Evolutionary conservation across 2,888 invertebrate genomes (phyloP).

Genomic region (Carabus problematicus): DNA sequence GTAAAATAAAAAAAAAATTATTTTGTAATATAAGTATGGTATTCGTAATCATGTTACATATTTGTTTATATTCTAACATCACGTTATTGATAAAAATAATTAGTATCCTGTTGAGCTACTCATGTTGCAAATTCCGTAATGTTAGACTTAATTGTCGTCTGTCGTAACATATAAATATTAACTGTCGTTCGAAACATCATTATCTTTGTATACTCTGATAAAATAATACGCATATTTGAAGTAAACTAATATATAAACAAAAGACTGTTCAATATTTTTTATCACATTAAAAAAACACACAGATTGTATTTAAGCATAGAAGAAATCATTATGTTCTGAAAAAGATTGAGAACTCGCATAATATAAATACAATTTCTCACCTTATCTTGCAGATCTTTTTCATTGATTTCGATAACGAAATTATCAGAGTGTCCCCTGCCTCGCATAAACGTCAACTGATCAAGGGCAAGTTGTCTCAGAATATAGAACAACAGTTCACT

Average conservation of each 20-base stretch:
- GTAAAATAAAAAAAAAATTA: constrained; percentile 56
- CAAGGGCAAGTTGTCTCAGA: constrained; percentile 89
- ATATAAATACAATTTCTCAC: constrained; percentile 45
- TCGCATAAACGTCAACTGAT: constrained; percentile 86
- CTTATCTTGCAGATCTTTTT: constrained; percentile 80
- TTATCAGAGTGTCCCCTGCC: constrained; percentile 68
- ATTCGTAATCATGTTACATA: constrained; percentile 9
- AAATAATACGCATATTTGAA: too few relatives aligned
- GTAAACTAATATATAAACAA: too few relatives aligned
- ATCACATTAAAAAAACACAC: too few relatives aligned
- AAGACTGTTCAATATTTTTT: too few relatives aligned
- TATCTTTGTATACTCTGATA: too few relatives aligned
- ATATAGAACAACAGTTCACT: constrained; percentile 95
- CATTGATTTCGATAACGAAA: constrained; percentile 80
- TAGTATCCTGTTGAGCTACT: too few relatives aligned
- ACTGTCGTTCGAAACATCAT: too few relatives aligned
- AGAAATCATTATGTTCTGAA: constrained; percentile 12
- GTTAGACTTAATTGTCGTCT: too few relatives aligned
- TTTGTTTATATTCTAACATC: constrained; percentile 18
- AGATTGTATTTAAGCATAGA: background rate
- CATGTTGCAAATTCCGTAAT: too few relatives aligned
- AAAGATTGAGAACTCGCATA: background rate
- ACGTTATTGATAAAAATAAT: too few relatives aligned
- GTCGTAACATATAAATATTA: too few relatives aligned
- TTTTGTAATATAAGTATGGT: constrained; percentile 26